These are phyloP conservation scores for Brachionichthys hirsutus DNA, from an alignment of 2,113 vertebrate genomes.

Conservation along the genomic window DNA sequence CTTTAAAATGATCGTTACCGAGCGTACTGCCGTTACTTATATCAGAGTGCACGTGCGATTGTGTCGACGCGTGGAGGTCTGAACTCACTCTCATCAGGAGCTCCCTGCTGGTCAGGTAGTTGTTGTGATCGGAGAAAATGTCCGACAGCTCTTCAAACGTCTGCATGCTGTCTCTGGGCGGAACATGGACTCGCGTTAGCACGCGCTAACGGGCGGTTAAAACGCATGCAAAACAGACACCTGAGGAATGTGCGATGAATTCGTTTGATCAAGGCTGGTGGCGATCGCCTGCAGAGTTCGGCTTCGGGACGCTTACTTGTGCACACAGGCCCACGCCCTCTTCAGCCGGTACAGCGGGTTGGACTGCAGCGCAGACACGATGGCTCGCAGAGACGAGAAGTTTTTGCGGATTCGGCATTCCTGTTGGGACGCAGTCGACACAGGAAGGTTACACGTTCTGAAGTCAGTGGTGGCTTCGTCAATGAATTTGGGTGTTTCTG, in stretches of 20 bases:
- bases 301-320: conserved; percentile 82
- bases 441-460: too few species aligned
- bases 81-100: conserved; percentile 91
- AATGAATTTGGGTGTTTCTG: neutral
- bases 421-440: conserved; percentile 64
- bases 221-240: neutral
- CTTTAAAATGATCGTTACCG: too few species aligned
- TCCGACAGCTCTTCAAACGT: conserved; percentile 93
- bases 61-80: too few species aligned
- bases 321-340: conserved; percentile 85
- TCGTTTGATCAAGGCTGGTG: conserved; percentile 1
- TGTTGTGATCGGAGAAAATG: conserved; percentile 94
- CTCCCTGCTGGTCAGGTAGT: conserved; percentile 91
- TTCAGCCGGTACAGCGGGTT: conserved; percentile 94
- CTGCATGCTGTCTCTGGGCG: conserved; percentile 84
- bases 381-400: conserved; percentile 92
- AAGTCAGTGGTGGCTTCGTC: too few species aligned
- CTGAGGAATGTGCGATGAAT: neutral
- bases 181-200: conserved; percentile 18
- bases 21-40: too few species aligned
- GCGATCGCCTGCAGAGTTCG: conserved; percentile 18
- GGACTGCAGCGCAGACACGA: conserved; percentile 92
- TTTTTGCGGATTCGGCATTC: conserved; percentile 96
- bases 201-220: neutral
- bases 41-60: too few species aligned